Conservation (phyloP, 1,140 invertebrate species). For the Caenorhabditis latens region DNA sequence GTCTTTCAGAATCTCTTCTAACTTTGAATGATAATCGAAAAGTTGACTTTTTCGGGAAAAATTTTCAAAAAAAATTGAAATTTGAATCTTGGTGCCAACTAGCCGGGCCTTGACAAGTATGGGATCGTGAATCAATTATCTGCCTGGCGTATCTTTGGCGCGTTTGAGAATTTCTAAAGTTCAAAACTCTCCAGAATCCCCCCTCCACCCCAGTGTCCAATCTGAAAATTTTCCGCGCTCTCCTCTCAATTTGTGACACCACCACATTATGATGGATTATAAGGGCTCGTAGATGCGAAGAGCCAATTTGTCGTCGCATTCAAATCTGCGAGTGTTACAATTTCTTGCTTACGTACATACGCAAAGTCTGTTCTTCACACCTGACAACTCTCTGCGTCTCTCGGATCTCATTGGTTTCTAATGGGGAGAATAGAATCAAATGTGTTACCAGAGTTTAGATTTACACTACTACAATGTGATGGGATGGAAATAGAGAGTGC, state of each 20-base stretch:
- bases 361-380: background rate
- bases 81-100: no score
- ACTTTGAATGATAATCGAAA: no score
- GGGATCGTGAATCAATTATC: no score
- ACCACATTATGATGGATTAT: constrained; percentile 22
- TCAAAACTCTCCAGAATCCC: background rate
- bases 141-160: no score
- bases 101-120: no score
- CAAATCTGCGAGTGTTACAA: background rate
- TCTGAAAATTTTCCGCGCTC: background rate
- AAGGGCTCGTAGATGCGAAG: background rate
- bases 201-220: no score
- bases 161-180: background rate
- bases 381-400: background rate
- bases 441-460: background rate
- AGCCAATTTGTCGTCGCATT: background rate
- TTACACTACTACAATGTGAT: constrained; percentile 14
- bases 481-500: no score
- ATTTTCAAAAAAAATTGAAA: no score
- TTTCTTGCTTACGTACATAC: background rate
- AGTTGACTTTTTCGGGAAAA: no score
- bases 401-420: background rate
- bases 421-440: no score
- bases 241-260: background rate
- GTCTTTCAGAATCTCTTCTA: no score